A percentile compares a stretch with the other conserved stretches of the same genome.
Conservation (phyloP, 2,888 invertebrate species). For the Chalcis sispes region DNA sequence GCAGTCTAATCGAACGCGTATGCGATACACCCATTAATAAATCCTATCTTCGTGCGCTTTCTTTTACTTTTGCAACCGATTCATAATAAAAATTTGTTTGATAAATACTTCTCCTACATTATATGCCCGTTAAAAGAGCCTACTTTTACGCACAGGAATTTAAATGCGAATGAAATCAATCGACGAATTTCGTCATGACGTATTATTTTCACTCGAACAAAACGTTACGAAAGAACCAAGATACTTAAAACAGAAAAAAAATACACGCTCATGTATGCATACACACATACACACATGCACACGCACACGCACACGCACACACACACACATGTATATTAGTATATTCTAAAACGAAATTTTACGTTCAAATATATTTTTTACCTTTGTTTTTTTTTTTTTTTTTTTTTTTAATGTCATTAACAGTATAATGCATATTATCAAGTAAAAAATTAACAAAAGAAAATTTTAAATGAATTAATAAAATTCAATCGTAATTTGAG, state of each 20-base stretch:
- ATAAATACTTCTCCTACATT: constrained; percentile 51
- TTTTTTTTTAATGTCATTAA: too few species aligned
- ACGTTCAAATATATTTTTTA: too few species aligned
- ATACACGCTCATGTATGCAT: too few species aligned
- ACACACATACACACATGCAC: too few species aligned
- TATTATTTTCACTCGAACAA: background rate
- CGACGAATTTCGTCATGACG: background rate
- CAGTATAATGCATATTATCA: background rate
- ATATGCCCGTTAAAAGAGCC: constrained; percentile 17
- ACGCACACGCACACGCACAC: too few species aligned
- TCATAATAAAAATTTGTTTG: constrained; percentile 50
- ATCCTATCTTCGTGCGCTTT: constrained; percentile 30
- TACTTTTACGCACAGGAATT: constrained; percentile 11
- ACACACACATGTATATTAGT: too few species aligned
- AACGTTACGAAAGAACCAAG: background rate
- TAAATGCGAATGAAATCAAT: constrained; percentile 47
- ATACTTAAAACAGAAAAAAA: background rate
- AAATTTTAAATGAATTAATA: constrained; percentile 24
- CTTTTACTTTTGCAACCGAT: constrained; percentile 17
- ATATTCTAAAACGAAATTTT: too few species aligned
- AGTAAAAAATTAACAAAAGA: background rate
- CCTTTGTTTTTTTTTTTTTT: background rate
- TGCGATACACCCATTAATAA: constrained; percentile 51
- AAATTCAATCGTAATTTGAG: constrained; percentile 33
- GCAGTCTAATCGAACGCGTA: constrained; percentile 52